Evolutionary conservation across 1,140 invertebrate species (phyloP).

Genomic region (Drosophila nebulosa): DNA sequence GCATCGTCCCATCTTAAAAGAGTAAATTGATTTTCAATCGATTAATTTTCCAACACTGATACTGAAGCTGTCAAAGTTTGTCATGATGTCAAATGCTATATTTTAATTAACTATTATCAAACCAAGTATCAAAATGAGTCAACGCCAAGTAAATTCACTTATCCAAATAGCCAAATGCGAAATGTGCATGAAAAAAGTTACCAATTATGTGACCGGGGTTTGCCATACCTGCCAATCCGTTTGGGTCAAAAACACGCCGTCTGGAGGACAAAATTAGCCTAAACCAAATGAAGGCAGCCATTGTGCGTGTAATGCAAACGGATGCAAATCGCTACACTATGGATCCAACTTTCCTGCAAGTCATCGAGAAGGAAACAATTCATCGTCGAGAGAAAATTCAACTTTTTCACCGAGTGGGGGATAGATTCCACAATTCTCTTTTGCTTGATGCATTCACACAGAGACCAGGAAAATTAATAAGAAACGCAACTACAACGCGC

Average conservation of each 20-base stretch:
- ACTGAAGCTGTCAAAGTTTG: neutral
- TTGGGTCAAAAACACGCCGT: slow-evolving; percentile 16
- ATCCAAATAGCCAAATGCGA: slow-evolving; percentile 35
- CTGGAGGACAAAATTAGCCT: neutral
- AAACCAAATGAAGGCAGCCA: slow-evolving; percentile 16
- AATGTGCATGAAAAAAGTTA: slow-evolving; percentile 29
- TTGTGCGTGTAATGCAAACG: slow-evolving; percentile 3
- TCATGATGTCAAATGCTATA: neutral
- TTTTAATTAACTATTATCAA: neutral
- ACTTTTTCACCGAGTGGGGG: slow-evolving; percentile 29
- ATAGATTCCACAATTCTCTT: slow-evolving; percentile 18
- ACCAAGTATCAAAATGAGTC: slow-evolving; percentile 13
- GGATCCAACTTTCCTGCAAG: slow-evolving; percentile 18
- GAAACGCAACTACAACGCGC: neutral
- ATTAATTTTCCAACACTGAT: slow-evolving; percentile 9
- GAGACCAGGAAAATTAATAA: neutral
- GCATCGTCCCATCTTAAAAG: slow-evolving; percentile 33
- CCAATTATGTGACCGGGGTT: slow-evolving; percentile 31
- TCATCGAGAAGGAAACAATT: neutral
- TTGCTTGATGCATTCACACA: neutral
- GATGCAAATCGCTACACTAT: neutral
- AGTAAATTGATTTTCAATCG: slow-evolving; percentile 26
- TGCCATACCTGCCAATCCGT: slow-evolving; percentile 34
- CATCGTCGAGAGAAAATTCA: slow-evolving; percentile 16
- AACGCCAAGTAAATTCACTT: slow-evolving; percentile 1